These are phyloP conservation scores for Bolborhynchus lineola DNA, from an alignment of 2,113 vertebrate genomes.

Conservation along the genomic window DNA sequence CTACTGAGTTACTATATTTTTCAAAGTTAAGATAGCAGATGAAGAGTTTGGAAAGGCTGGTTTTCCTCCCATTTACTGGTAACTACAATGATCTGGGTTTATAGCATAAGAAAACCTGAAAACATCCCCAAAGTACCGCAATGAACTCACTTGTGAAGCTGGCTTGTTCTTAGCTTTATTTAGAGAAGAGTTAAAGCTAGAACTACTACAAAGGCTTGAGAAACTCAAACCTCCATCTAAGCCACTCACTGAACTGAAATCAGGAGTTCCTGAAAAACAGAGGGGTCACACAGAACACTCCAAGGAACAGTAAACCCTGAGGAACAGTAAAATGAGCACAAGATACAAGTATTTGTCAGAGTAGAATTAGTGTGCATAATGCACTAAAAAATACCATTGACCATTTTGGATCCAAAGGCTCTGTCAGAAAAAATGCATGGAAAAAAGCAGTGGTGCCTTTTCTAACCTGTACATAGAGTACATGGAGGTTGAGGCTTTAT, in stretches of 20 bases:
- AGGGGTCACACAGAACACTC: not conserved
- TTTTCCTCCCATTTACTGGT: not conserved
- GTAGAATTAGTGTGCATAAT: not conserved
- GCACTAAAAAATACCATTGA: not conserved
- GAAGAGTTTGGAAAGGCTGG: not conserved
- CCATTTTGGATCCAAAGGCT: not conserved
- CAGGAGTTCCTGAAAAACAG: not conserved
- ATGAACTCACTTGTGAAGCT: not conserved
- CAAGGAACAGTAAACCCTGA: fast-evolving
- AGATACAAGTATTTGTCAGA: not conserved
- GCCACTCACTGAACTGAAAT: not conserved
- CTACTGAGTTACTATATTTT: not conserved
- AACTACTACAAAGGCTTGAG: not conserved
- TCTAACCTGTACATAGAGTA: not conserved
- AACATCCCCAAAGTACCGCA: not conserved
- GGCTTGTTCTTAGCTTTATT: not conserved
- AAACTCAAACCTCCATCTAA: not conserved
- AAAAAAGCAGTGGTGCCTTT: not conserved
- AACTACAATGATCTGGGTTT: not conserved
- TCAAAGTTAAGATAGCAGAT: not conserved
- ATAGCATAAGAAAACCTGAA: not conserved
- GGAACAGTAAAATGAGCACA: not conserved
- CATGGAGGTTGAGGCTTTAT: not conserved
- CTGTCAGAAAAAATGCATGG: not conserved
- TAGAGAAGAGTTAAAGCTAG: not conserved